Percentiles rank a stretch among this genome's conserved stretches.
Conservation (phyloP, 2,113 vertebrate species). For the Labeo rohita region DNA sequence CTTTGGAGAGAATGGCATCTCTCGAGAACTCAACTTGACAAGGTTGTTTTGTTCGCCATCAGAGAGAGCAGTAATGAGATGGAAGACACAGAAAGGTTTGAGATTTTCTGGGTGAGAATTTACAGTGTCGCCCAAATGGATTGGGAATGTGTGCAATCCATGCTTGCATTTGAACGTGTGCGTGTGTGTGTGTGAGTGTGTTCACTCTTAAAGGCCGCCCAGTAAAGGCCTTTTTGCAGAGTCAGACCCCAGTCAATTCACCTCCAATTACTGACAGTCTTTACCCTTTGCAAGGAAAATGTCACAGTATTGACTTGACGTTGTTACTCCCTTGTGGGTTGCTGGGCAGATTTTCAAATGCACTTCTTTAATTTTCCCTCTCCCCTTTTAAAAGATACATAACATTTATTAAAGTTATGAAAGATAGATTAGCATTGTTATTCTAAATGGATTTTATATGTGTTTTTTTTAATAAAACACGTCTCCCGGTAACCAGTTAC, state of each 20-base stretch:
- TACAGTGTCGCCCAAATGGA: neutral
- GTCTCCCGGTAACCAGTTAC: neutral
- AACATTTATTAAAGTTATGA: slow-evolving; percentile 29
- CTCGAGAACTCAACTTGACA: slow-evolving; percentile 30
- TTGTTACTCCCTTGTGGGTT: slow-evolving; percentile 53
- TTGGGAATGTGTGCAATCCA: neutral
- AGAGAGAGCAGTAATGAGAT: slow-evolving; percentile 64
- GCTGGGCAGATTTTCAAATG: slow-evolving; percentile 34
- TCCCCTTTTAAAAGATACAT: neutral
- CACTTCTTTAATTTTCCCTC: neutral
- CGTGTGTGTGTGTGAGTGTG: neutral
- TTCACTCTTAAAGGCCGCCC: slow-evolving; percentile 22
- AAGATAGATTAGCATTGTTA: neutral
- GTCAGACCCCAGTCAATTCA: slow-evolving; percentile 44
- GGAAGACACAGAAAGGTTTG: slow-evolving; percentile 65
- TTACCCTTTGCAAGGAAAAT: slow-evolving; percentile 48
- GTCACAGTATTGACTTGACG: slow-evolving; percentile 52
- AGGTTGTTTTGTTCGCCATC: slow-evolving; percentile 19
- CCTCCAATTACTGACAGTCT: slow-evolving; percentile 46
- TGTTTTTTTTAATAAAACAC: neutral
- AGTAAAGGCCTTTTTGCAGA: slow-evolving; percentile 17
- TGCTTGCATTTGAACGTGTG: neutral
- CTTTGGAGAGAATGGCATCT: slow-evolving; percentile 21
- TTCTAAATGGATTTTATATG: slow-evolving; percentile 18
- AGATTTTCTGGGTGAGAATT: slow-evolving; percentile 58